Evolutionary conservation across 1,140 invertebrate genomes (phyloP).

Genomic region (Plectrocnemia conspersa): DNA sequence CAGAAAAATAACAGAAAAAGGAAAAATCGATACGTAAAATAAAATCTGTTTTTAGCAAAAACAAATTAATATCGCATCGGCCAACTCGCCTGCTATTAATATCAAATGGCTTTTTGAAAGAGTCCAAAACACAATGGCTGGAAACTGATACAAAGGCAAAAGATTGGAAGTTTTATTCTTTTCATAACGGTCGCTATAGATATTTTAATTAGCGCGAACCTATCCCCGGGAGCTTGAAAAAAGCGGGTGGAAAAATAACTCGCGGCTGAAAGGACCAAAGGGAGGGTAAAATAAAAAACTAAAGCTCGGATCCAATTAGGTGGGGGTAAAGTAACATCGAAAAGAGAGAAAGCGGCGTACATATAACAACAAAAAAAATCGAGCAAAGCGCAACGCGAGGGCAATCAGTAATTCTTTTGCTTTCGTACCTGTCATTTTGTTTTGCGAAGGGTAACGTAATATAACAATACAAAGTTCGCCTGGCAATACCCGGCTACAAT

Average conservation of each 20-base stretch:
- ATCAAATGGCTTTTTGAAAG: slow-evolving; percentile 18
- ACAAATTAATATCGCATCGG: slow-evolving; percentile 26
- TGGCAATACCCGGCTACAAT: too few relatives aligned
- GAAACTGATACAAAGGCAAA: slow-evolving; percentile 22
- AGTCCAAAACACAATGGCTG: slow-evolving; percentile 18
- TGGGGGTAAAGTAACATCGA: slow-evolving; percentile 21
- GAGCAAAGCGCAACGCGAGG: slow-evolving; percentile 11
- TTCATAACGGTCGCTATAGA: slow-evolving; percentile 18
- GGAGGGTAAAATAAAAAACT: slow-evolving; percentile 12
- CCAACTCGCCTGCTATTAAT: slow-evolving; percentile 17
- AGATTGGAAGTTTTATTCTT: slow-evolving; percentile 10
- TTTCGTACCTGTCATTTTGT: too few relatives aligned
- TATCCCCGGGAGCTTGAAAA: slow-evolving; percentile 14
- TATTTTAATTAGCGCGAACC: slow-evolving; percentile 33
- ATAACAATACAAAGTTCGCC: too few relatives aligned
- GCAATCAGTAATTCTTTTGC: too few relatives aligned
- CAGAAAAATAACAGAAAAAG: too few relatives aligned
- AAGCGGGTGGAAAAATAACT: slow-evolving; percentile 8
- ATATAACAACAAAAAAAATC: too few relatives aligned
- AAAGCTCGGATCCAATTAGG: slow-evolving; percentile 27
- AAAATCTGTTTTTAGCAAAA: too few relatives aligned
- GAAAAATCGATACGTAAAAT: too few relatives aligned
- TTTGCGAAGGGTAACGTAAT: too few relatives aligned
- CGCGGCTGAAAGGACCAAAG: slow-evolving; percentile 15
- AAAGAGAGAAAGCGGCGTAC: too few relatives aligned